Evolutionary conservation across 2,888 invertebrate species (phyloP), one percentile per base, ranked within the genome.

Genomic region (Heteromurus nitidus): DNA sequence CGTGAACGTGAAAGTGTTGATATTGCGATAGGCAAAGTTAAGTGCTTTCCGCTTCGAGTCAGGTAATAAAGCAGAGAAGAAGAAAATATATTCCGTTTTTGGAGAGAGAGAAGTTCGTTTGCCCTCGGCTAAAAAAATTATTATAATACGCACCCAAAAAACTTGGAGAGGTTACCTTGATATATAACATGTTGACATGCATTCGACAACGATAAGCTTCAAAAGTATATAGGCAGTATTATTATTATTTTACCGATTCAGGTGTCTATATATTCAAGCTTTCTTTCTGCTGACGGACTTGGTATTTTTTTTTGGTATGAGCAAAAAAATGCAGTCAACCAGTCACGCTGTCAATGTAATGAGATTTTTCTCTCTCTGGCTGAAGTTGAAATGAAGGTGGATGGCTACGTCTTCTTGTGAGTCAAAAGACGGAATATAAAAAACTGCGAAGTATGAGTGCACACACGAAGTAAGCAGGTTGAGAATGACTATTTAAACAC

Each of bases 51-150:
- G 9, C 28, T 68, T n/a, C 18, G 20, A 1, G 7, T 69, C n/a
- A 44, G 31, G 22, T 13, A 68, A 68, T 68, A 53, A 28, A 58
- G 65, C 44, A 42, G 16, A 67, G 18, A n/a, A n/a, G n/a, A n/a
- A n/a, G n/a, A n/a, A n/a, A n/a, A n/a, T n/a, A n/a, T n/a, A n/a
- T n/a, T 69, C 24, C 36, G 22, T 69, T 18, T 69, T 42, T 58
- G 30, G 68, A 18, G 18, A 20, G 68, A 22, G 42, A 22, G 28
- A 16, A 7, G 28, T 68, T 50, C 20, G n/a, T 20, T 18, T 50
- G 16, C 50, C 20, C 20, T 20, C 20, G 50, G 50, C 20, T 50
- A 50, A 50, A 50, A 50, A 20, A 20, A 50, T 50, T n/a, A 18
- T n/a, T 20, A 20, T 20, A 50, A n/a, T 20, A n/a, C 44, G n/a